Evolutionary conservation across 2,113 vertebrate species (phyloP), one percentile per base, ranked within the genome.

Genomic region (Alces alces): DNA sequence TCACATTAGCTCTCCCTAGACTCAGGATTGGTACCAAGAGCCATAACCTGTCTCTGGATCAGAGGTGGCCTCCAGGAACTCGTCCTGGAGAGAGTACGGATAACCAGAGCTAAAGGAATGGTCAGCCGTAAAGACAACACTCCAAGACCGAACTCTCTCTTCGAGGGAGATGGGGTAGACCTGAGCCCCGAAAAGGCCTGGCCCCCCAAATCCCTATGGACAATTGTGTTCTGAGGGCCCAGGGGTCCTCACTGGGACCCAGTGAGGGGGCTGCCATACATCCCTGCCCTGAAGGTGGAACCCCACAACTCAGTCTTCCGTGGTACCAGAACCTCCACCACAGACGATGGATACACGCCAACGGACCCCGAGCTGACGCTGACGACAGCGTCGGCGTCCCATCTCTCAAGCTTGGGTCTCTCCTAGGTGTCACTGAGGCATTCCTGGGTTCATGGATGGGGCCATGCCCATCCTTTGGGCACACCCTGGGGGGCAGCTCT

Each of bases 321-420:
- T 0, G 2, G 16, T 23, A 13, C 61, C 52, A 7, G 43, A 47
- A 28, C 10, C 0, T 13, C 28, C 11, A 1, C n/a, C 47, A 9
- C 1, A 27, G 17, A 64, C 7, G 1, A 4, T 0, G 3, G 8
- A 7, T 17, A 36, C 15, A 14, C 2, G 0, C 16, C 0, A 0
- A 1, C 0, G 1, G 58, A 39, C 4, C 36, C 50, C 12, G 0
- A 0, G 5, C 27, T 0, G 12, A 16, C 2, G 1, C 57, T 0
- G 39, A n/a, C 0, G 4, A n/a, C 25, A 11, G 5, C 14, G 0
- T 2, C 1, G 1, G 70, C 2, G 0, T 16, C 55, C 70, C 3
- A 0, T 6, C 17, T 25, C 39, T 89, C 16, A 1, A 19, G 80
- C 70, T 2, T 6, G 7, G 4, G 7, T 70, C 58, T 0, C 17